phyloP scores from a whole-genome alignment of 2,888 invertebrate genomes.

The Eulithis testata region DNA sequence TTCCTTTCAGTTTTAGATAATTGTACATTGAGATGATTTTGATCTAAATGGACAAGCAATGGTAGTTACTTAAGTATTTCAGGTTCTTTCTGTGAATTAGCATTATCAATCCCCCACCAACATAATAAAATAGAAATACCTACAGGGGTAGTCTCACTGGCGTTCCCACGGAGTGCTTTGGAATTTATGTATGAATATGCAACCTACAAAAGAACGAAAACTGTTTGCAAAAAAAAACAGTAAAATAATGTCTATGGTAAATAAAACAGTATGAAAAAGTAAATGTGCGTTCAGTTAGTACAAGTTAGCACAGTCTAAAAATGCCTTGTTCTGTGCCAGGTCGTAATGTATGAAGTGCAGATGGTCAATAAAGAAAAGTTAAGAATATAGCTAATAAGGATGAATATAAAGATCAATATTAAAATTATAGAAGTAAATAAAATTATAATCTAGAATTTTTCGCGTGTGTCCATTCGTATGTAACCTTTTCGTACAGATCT shows the following conservation, averaged over 20 bases:
- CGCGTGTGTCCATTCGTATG: not conserved
- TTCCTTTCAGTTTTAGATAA: too few relatives aligned
- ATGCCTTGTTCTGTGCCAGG: conserved; percentile 35
- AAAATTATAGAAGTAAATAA: too few relatives aligned
- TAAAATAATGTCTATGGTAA: conserved; percentile 56
- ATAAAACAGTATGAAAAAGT: conserved; percentile 42
- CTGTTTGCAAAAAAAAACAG: conserved; percentile 78
- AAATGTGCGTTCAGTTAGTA: conserved; percentile 38
- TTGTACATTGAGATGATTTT: not conserved
- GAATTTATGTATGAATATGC: conserved; percentile 84
- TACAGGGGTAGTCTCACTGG: conserved; percentile 89
- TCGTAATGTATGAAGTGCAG: conserved; percentile 26
- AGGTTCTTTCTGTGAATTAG: conserved; percentile 29
- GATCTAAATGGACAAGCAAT: too few relatives aligned
- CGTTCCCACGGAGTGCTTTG: conserved; percentile 70
- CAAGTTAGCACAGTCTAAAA: conserved; percentile 52
- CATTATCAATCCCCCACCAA: conserved; percentile 26
- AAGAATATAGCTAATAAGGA: too few relatives aligned
- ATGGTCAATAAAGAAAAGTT: conserved; percentile 1
- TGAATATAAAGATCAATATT: too few relatives aligned
- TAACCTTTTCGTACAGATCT: not conserved
- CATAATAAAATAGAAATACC: conserved; percentile 82
- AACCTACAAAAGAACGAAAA: conserved; percentile 87
- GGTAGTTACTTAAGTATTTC: not conserved
- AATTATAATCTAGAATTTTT: too few relatives aligned